Evolutionary conservation across 2,888 invertebrate species (phyloP).

Genomic region (Coelinius sp.): DNA sequence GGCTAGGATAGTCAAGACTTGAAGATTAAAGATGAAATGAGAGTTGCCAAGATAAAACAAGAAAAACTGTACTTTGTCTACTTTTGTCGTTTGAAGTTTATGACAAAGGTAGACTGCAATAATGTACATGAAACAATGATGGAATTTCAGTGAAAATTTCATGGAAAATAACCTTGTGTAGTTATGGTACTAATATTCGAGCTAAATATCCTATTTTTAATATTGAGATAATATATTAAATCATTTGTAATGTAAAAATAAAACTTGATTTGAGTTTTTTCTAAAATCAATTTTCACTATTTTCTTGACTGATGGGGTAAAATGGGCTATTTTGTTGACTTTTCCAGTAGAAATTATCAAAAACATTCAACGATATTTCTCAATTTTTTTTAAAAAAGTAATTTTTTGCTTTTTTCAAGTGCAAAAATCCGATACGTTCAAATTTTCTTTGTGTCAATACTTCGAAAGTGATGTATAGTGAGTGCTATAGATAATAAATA

Average conservation of each 20-base stretch:
- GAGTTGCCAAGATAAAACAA: neutral
- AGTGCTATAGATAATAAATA: neutral
- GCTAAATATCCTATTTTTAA: neutral
- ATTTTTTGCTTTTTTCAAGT: no score
- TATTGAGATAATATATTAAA: no score
- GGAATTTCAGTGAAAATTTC: neutral
- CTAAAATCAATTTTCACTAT: no score
- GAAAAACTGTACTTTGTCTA: neutral
- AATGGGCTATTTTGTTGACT: no score
- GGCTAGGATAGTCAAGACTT: neutral
- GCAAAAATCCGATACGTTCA: neutral
- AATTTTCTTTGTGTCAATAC: neutral
- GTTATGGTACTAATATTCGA: neutral
- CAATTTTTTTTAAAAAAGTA: no score
- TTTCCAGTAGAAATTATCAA: no score
- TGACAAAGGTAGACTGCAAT: neutral
- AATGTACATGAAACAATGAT: constrained; percentile 3
- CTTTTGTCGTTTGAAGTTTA: neutral
- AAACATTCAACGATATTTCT: no score
- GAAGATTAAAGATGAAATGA: constrained; percentile 13
- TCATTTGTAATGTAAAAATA: no score
- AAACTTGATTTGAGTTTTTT: no score
- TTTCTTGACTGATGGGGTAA: no score
- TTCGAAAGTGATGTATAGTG: neutral
- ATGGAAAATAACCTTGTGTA: constrained; percentile 1